phyloP scores from a whole-genome alignment of 2,888 invertebrate genomes.

The Tetheella fluctuosa region DNA sequence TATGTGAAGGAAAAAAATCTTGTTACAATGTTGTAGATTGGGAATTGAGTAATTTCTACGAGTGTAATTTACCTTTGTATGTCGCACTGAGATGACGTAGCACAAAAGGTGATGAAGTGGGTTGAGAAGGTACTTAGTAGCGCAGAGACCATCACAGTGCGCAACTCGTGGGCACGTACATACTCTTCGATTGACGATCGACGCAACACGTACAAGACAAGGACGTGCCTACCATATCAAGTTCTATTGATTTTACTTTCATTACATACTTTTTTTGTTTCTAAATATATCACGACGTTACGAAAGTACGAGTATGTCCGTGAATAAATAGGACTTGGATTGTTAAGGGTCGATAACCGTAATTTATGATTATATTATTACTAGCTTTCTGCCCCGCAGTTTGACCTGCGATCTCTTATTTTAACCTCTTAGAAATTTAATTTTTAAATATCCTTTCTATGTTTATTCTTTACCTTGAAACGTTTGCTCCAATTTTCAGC shows the following conservation, averaged over 20 bases:
- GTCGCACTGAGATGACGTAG: not conserved
- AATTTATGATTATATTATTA: too few relatives aligned
- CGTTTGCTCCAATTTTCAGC: too few relatives aligned
- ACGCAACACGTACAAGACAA: constrained; percentile 52
- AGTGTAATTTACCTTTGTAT: constrained; percentile 1
- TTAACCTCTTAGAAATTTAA: too few relatives aligned
- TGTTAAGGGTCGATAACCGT: too few relatives aligned
- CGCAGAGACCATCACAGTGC: constrained; percentile 19
- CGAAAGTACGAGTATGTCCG: constrained; percentile 17
- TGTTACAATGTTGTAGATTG: too few relatives aligned
- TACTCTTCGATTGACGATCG: constrained; percentile 46
- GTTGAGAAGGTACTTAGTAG: constrained; percentile 19
- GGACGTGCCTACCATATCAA: constrained; percentile 62
- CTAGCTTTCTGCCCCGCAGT: too few relatives aligned
- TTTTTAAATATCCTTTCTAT: too few relatives aligned
- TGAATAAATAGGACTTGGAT: not conserved
- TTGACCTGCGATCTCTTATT: too few relatives aligned
- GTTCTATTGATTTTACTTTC: constrained; percentile 50
- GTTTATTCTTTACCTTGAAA: too few relatives aligned
- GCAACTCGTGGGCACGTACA: constrained; percentile 38
- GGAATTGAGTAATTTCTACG: too few relatives aligned
- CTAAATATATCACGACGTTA: constrained; percentile 54
- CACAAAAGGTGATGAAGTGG: constrained; percentile 16
- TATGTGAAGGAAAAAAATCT: too few relatives aligned
- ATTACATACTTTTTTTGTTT: constrained; percentile 48